A percentile compares a stretch with the other conserved stretches of the same genome.
Evolutionary conservation across 2,888 invertebrate genomes (phyloP).

Genomic region (Folsomia candida): DNA sequence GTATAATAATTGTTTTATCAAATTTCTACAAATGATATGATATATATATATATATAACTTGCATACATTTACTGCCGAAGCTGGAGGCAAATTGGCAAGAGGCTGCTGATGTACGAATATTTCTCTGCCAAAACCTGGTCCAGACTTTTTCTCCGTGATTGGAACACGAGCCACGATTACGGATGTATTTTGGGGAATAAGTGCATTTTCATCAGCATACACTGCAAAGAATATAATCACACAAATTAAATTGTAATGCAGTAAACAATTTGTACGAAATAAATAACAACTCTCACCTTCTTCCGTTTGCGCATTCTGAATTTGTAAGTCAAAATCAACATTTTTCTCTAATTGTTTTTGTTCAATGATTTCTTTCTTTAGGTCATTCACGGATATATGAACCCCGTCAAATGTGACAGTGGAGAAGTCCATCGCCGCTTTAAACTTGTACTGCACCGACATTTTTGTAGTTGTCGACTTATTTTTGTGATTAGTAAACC

Average conservation of each 20-base stretch:
- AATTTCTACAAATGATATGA: too few species aligned
- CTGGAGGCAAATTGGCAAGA: conserved; percentile 20
- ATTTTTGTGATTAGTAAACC: too few species aligned
- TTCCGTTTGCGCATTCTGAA: conserved; percentile 95
- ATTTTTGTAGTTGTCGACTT: too few species aligned
- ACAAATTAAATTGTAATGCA: too few species aligned
- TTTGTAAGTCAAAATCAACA: conserved; percentile 91
- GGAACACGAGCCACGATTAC: conserved; percentile 92
- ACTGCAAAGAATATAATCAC: too few species aligned
- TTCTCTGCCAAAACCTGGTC: conserved; percentile 51
- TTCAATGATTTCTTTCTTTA: conserved; percentile 90
- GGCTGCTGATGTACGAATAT: conserved; percentile 29
- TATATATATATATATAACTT: background rate
- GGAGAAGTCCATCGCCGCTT: conserved; percentile 92
- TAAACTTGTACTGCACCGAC: conserved; percentile 99
- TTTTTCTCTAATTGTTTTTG: conserved; percentile 92
- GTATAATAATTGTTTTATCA: too few species aligned
- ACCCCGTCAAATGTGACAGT: conserved; percentile 96
- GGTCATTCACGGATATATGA: conserved; percentile 89
- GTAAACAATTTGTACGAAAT: too few species aligned
- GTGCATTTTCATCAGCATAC: conserved; percentile 82
- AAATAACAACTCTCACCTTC: conserved; percentile 78
- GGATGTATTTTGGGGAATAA: conserved; percentile 97
- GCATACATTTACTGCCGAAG: conserved; percentile 44
- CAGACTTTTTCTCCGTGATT: conserved; percentile 67